Conservation (phyloP, 2,888 invertebrate species). For the Adelphocoris suturalis region DNA sequence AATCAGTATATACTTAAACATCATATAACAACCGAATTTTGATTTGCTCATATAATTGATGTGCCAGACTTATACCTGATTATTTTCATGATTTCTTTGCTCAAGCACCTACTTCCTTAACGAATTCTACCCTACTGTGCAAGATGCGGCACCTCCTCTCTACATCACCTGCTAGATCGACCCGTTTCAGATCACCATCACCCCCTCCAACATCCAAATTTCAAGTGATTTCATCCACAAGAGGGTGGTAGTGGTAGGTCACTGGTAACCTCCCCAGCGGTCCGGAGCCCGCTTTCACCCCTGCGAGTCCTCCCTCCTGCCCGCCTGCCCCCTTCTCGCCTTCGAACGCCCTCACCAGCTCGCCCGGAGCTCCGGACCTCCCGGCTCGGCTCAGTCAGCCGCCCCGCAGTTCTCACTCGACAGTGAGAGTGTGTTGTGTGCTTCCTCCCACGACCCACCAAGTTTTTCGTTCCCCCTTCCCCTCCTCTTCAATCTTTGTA, state of each 20-base stretch:
- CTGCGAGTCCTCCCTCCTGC: background rate
- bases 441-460: conserved; percentile 15
- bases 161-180: no score
- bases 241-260: no score
- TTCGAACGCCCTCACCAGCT: background rate
- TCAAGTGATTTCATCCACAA: background rate
- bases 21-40: no score
- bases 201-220: no score
- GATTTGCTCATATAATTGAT: no score
- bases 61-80: no score
- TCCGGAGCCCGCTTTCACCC: background rate
- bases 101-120: no score
- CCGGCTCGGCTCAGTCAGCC: conserved; percentile 53
- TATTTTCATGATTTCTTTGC: no score
- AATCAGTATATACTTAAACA: no score
- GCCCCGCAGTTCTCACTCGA: conserved; percentile 69
- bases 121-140: no score
- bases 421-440: conserved; percentile 70
- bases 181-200: no score
- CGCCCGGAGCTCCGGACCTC: conserved; percentile 29
- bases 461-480: background rate
- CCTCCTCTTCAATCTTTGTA: background rate
- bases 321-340: background rate
- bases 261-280: background rate
- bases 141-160: no score